Conservation (phyloP, 1,140 invertebrate genomes). For the Leptinotarsa undecemlineata region DNA sequence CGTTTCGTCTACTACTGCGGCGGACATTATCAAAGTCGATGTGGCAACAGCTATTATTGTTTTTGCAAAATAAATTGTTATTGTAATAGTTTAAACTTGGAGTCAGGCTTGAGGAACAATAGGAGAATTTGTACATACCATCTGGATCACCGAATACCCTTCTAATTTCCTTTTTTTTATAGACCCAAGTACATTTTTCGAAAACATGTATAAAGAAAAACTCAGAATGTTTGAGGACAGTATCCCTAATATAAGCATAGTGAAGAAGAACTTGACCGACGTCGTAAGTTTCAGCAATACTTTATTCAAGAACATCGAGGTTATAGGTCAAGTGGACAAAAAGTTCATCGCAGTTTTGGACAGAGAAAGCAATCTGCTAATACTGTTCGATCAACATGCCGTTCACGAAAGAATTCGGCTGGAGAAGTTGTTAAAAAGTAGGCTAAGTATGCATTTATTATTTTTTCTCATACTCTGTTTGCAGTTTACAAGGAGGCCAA, state of each 20-base stretch:
- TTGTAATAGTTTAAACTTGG: too few species aligned
- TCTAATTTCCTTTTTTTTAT: conserved; percentile 24
- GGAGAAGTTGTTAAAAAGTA: conserved; percentile 60
- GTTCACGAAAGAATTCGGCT: conserved; percentile 73
- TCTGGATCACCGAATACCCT: too few species aligned
- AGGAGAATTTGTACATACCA: too few species aligned
- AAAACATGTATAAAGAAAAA: conserved; percentile 48
- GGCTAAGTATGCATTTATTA: conserved; percentile 22
- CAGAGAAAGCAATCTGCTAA: conserved; percentile 55
- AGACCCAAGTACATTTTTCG: conserved; percentile 50
- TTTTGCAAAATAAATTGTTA: too few species aligned
- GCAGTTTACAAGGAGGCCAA: conserved; percentile 36
- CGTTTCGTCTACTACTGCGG: too few species aligned
- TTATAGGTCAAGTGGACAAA: conserved; percentile 69
- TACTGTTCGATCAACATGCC: conserved; percentile 77
- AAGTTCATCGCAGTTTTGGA: conserved; percentile 68
- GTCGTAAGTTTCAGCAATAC: conserved; percentile 45
- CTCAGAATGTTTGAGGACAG: conserved; percentile 38
- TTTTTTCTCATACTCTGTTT: conserved; percentile 26
- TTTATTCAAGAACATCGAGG: conserved; percentile 51
- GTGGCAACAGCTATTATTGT: too few species aligned
- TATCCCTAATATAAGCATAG: conserved; percentile 35
- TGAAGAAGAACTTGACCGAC: conserved; percentile 19
- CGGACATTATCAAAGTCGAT: too few species aligned
- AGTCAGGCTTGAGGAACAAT: too few species aligned